Evolutionary conservation across 2,113 vertebrate genomes (phyloP).

Genomic region (Tinamus guttatus): DNA sequence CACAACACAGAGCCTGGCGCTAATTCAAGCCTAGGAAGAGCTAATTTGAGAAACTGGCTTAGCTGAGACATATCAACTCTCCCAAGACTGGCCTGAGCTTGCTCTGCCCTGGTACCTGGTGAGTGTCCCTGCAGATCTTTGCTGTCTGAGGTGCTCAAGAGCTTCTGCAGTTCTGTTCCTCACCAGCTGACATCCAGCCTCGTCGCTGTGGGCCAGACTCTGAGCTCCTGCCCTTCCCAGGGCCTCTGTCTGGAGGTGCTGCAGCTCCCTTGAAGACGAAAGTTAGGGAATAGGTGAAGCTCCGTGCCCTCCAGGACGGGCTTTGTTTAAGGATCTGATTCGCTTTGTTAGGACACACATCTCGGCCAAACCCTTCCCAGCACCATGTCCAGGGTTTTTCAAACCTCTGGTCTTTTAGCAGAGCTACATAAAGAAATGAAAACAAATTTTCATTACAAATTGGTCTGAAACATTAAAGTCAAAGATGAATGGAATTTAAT

Average conservation of each 20-base stretch:
- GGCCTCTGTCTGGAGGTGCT: background rate
- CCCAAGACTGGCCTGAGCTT: rapidly evolving
- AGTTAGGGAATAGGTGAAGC: rapidly evolving
- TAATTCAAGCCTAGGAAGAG: background rate
- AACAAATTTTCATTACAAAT: conserved; percentile 28
- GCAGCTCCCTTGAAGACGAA: background rate
- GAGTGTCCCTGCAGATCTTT: background rate
- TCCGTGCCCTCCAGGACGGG: rapidly evolving
- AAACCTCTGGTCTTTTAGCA: background rate
- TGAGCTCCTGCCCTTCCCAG: too few relatives aligned
- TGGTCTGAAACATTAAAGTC: conserved; percentile 10
- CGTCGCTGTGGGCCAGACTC: rapidly evolving
- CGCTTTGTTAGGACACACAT: background rate
- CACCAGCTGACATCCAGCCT: background rate
- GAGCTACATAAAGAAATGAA: background rate
- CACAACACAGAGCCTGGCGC: background rate
- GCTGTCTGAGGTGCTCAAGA: background rate
- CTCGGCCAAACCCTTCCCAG: background rate
- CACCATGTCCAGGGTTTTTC: background rate
- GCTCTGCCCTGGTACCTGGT: rapidly evolving
- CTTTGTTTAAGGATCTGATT: background rate
- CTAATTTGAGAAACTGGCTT: background rate
- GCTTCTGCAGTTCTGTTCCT: background rate
- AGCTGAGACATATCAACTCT: background rate
- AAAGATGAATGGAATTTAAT: conserved; percentile 54